Percentiles rank a stretch among this genome's conserved stretches.
phyloP scores from a whole-genome alignment of 2,113 vertebrate genomes.

The Ginglymostoma cirratum region DNA sequence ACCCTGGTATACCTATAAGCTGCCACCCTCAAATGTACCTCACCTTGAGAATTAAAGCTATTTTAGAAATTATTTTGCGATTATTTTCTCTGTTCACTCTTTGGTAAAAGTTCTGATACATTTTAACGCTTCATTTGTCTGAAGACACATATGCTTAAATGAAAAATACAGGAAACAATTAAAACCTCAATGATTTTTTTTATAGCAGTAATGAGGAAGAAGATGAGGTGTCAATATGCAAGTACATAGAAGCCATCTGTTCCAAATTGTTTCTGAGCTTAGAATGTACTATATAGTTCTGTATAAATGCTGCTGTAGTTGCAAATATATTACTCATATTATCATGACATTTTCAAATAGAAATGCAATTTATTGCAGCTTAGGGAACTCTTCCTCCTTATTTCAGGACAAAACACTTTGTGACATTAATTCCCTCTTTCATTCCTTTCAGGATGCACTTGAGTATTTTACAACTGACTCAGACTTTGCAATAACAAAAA shows the following conservation, averaged over 20 bases:
- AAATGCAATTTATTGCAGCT: constrained; percentile 20
- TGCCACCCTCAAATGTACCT: background rate
- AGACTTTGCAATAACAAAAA: background rate
- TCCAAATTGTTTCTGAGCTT: constrained; percentile 50
- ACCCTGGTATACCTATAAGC: no score
- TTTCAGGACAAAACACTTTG: background rate
- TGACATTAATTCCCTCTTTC: constrained; percentile 9
- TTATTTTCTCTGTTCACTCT: background rate
- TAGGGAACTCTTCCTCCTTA: background rate
- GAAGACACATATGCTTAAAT: constrained; percentile 40
- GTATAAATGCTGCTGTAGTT: background rate
- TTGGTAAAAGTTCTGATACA: background rate
- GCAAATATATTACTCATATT: background rate
- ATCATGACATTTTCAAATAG: constrained; percentile 9
- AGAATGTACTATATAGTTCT: constrained; percentile 36
- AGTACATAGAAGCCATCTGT: constrained; percentile 69
- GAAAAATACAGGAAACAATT: constrained; percentile 53
- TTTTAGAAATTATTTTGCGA: background rate
- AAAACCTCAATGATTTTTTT: constrained; percentile 77
- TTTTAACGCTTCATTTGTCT: constrained; percentile 41
- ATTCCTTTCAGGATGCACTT: background rate
- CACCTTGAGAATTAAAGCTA: background rate
- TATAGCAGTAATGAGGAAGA: constrained; percentile 60
- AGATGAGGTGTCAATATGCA: constrained; percentile 73
- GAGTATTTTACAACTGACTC: background rate